Conservation (phyloP, 2,113 vertebrate species). For the Urocitellus parryii region DNA sequence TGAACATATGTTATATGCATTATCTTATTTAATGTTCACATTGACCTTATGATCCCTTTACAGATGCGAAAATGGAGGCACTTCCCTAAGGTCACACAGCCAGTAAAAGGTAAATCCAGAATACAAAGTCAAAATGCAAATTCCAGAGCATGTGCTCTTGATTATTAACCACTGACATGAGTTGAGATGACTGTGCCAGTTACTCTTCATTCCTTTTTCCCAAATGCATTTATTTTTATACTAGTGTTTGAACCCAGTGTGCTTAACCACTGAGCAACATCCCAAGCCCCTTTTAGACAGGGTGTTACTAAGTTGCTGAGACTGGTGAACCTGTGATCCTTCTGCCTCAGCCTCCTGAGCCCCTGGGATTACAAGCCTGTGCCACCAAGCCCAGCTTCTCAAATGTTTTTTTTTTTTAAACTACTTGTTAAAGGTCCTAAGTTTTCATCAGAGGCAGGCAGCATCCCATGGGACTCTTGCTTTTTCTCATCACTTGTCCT, state of each 20-base stretch:
- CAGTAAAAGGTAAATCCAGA: background rate
- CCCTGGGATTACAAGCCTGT: too few relatives aligned
- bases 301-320: too few relatives aligned
- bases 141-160: background rate
- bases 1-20: background rate
- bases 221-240: background rate
- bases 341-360: too few relatives aligned
- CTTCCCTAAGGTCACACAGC: background rate
- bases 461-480: background rate
- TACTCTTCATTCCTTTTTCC: background rate
- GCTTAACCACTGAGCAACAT: too few relatives aligned
- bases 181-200: background rate
- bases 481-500: background rate
- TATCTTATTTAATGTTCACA: background rate
- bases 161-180: background rate
- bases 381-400: too few relatives aligned
- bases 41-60: background rate
- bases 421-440: background rate
- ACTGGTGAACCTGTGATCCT: too few relatives aligned
- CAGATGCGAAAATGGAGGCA: background rate
- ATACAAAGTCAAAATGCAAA: background rate
- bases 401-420: background rate
- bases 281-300: too few relatives aligned
- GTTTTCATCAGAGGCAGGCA: background rate
- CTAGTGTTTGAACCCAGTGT: too few relatives aligned